Evolutionary conservation across 1,140 invertebrate genomes (phyloP).

Genomic region (Halictus rubicundus): DNA sequence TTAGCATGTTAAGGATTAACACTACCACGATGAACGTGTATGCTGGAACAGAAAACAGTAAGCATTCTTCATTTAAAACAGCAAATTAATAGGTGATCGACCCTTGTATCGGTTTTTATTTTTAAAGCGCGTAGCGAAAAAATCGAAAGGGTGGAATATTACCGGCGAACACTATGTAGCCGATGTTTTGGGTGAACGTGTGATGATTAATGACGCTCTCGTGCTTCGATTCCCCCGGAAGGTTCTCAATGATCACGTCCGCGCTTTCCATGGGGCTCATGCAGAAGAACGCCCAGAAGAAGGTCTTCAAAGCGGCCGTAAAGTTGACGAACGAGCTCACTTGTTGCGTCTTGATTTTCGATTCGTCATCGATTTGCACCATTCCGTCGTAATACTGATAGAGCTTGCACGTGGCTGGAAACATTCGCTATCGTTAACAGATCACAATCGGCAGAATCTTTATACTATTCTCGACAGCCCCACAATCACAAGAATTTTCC

Average conservation of each 20-base stretch:
- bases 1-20: conserved; percentile 89
- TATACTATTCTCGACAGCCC: too few species aligned
- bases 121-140: too few species aligned
- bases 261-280: conserved; percentile 85
- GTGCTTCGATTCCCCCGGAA: conserved; percentile 77
- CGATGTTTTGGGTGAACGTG: conserved; percentile 83
- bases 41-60: conserved; percentile 65
- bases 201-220: conserved; percentile 81
- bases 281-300: conserved; percentile 90
- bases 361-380: conserved; percentile 81
- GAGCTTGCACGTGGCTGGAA: conserved; percentile 72
- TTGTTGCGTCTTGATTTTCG: conserved; percentile 74
- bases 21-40: conserved; percentile 87
- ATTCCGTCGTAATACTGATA: conserved; percentile 84
- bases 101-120: too few species aligned
- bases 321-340: conserved; percentile 82
- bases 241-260: conserved; percentile 83
- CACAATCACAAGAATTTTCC: too few species aligned
- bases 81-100: too few species aligned
- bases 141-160: not conserved
- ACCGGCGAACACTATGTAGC: conserved; percentile 84
- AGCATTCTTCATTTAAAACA: not conserved
- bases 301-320: conserved; percentile 84
- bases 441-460: too few species aligned
- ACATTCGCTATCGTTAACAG: not conserved